Percentiles rank a stretch among this genome's conserved stretches.
phyloP scores from a whole-genome alignment of 2,113 vertebrate species.

The Dicrurus megarhynchus region DNA sequence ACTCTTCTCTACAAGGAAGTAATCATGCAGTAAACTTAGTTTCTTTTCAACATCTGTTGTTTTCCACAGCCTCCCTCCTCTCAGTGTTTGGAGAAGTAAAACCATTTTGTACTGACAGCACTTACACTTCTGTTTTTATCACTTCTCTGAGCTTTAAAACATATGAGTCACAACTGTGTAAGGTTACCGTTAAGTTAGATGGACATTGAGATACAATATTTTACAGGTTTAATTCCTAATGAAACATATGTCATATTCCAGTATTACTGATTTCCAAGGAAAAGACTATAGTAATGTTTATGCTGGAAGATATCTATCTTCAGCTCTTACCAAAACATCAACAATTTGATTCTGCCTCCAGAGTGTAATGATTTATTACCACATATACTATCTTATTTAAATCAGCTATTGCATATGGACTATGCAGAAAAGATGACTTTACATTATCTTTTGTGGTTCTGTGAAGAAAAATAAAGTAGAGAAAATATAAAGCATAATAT shows the following conservation, averaged over 20 bases:
- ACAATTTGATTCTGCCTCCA: neutral
- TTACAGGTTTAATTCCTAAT: neutral
- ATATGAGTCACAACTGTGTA: neutral
- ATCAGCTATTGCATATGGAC: neutral
- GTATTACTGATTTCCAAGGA: neutral
- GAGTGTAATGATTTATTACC: neutral
- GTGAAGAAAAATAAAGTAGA: neutral
- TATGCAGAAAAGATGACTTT: neutral
- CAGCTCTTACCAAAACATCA: neutral
- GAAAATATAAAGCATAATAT: neutral
- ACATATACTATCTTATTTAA: neutral
- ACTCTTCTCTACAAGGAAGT: neutral
- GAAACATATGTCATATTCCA: neutral
- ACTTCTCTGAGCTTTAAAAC: neutral
- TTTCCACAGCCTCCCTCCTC: neutral
- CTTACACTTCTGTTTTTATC: neutral
- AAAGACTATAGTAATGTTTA: neutral
- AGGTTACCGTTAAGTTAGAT: neutral
- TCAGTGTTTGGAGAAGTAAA: neutral
- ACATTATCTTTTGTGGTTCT: neutral
- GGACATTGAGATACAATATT: neutral
- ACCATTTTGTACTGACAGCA: neutral
- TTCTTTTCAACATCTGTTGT: neutral
- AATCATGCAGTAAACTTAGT: neutral
- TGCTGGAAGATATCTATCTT: neutral